Evolutionary conservation across 2,113 vertebrate species (phyloP), one percentile per base, ranked within the genome.

Genomic region (Chionodraco myersi): DNA sequence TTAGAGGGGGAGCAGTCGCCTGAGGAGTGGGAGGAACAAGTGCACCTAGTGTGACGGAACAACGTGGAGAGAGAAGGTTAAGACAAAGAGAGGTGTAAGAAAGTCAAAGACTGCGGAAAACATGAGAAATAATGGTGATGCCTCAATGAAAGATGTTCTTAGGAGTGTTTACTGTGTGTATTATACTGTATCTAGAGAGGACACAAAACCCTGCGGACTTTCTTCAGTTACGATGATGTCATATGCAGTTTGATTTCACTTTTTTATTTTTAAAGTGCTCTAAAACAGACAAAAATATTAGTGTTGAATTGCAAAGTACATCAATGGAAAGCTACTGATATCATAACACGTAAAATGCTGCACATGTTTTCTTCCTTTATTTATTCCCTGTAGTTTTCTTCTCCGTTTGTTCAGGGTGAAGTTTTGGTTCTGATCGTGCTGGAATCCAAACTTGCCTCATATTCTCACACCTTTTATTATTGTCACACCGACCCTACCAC

Each of bases 11-110:
- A 80, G 48, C 72, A 71, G 57, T 92, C 93, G 10, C 82, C 87
- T 9, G 90, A 90, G 77, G 89, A 93, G 72, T 93, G 92, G 92
- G 91, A 88, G 68, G 92, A 92, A 66, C 91, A 93, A 73, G 91
- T 92, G 36, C 92, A 94, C 79, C 82, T 93, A n/a, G 92, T 93
- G 85, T 93, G 89, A 92, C 66, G 14, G 57, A 54, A 21, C 2
- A n/a, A 63, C 0, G 15, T 14, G 30, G 75, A 84, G 66, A 69
- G 53, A 48, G 52, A 77, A 49, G 3, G 26, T 63, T 6, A 51
- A 76, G 47, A 72, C 56, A 48, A 8, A 30, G 30, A 26, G 18
- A 73, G 23, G 51, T 5, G 34, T 48, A 36, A 41, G 14, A 60
- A 63, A 67, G 64, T 21, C 1, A 60, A 23, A 52, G 54, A 70